Conservation (phyloP, 2,113 vertebrate species). For the Ranitomeya variabilis region DNA sequence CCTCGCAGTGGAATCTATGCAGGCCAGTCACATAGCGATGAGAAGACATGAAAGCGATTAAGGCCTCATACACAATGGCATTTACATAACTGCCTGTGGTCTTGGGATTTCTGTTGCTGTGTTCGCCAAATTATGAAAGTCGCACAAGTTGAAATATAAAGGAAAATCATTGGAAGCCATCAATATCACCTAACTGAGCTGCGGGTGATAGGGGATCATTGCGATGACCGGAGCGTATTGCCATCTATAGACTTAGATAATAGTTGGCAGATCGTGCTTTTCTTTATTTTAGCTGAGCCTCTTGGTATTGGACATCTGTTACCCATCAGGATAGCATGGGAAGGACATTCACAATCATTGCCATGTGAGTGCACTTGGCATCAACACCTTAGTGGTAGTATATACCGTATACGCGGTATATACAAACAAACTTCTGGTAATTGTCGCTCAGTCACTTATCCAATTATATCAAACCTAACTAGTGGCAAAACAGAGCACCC, state of each 20-base stretch:
- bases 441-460: too few relatives aligned
- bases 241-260: background rate
- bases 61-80: background rate
- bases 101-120: background rate
- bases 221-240: background rate
- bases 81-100: slow-evolving; percentile 35
- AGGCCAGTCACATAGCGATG: slow-evolving; percentile 35
- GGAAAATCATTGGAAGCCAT: background rate
- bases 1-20: slow-evolving; percentile 10
- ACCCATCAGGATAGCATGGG: too few relatives aligned
- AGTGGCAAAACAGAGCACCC: too few relatives aligned
- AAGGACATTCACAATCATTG: too few relatives aligned
- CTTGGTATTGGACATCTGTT: background rate
- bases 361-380: too few relatives aligned
- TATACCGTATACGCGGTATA: too few relatives aligned
- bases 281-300: background rate
- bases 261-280: background rate
- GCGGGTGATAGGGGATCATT: background rate
- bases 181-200: background rate
- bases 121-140: background rate
- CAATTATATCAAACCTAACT: too few relatives aligned
- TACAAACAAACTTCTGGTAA: too few relatives aligned
- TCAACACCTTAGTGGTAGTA: too few relatives aligned
- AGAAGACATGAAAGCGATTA: slow-evolving; percentile 31
- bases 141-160: background rate